phyloP scores from a whole-genome alignment of 23 tunicate genomes.

The Halocynthia aurantium region DNA sequence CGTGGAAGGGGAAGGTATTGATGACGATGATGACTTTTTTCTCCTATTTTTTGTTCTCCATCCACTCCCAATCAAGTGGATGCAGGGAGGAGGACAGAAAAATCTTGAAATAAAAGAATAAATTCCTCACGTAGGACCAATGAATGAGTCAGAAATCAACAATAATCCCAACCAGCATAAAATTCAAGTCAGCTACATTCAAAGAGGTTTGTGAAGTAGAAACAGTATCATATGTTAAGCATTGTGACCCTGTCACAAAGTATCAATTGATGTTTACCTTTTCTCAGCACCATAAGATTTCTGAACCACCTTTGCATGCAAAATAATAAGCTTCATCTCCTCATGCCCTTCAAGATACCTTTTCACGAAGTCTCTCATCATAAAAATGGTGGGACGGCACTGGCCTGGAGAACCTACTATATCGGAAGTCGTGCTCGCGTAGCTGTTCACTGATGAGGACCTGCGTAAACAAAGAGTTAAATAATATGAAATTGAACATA shows the following conservation, averaged over 20 bases:
- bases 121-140: neutral
- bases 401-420: constrained; percentile 36
- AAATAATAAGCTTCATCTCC: constrained; percentile 63
- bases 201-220: too few species aligned
- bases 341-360: constrained; percentile 67
- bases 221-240: neutral
- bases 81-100: constrained; percentile 95
- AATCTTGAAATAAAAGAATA: constrained; percentile 27
- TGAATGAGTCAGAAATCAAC: neutral
- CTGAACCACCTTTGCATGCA: constrained; percentile 89
- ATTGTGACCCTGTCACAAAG: neutral
- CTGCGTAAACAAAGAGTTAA: constrained; percentile 12
- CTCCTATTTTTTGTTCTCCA: constrained; percentile 89
- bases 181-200: too few species aligned
- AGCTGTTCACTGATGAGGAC: constrained; percentile 79
- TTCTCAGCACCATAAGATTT: constrained; percentile 90
- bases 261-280: constrained; percentile 26
- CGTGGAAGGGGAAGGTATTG: constrained; percentile 56
- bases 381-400: constrained; percentile 53
- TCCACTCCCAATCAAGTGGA: constrained; percentile 66
- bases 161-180: too few species aligned
- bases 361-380: constrained; percentile 80
- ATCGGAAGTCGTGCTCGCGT: constrained; percentile 53
- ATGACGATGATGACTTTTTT: constrained; percentile 45
- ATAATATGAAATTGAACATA: neutral